These are phyloP conservation scores for Temnothorax nylanderi DNA, from an alignment of 1,140 invertebrate species.

Conservation along the genomic window DNA sequence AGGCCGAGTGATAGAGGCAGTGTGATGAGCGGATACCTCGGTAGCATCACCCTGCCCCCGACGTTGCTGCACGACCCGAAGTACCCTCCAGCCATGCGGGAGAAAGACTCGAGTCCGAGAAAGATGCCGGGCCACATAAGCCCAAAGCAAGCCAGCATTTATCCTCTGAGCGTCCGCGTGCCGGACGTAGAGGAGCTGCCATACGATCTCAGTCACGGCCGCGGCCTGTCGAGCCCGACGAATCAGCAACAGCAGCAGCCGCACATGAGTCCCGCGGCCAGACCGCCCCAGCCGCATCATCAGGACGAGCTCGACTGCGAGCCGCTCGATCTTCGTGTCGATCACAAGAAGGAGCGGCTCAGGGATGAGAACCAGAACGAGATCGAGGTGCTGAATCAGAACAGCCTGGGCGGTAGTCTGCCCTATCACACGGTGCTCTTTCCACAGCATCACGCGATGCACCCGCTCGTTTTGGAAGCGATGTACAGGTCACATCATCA, in stretches of 20 bases:
- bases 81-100: slow-evolving; percentile 88
- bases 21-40: slow-evolving; percentile 85
- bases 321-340: slow-evolving; percentile 93
- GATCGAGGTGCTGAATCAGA: slow-evolving; percentile 83
- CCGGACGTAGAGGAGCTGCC: slow-evolving; percentile 86
- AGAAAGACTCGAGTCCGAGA: slow-evolving; percentile 92
- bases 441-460: slow-evolving; percentile 87
- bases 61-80: slow-evolving; percentile 81
- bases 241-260: slow-evolving; percentile 78
- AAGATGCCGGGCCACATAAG: slow-evolving; percentile 90
- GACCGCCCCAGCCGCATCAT: slow-evolving; percentile 79
- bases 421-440: slow-evolving; percentile 86
- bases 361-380: slow-evolving; percentile 91
- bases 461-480: slow-evolving; percentile 90
- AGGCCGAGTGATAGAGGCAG: slow-evolving; percentile 76
- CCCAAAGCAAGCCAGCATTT: slow-evolving; percentile 90
- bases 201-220: slow-evolving; percentile 86
- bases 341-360: slow-evolving; percentile 90
- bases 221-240: slow-evolving; percentile 71
- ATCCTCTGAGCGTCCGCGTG: slow-evolving; percentile 88
- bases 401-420: slow-evolving; percentile 72
- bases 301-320: slow-evolving; percentile 84
- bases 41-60: slow-evolving; percentile 82
- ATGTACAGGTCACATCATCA: slow-evolving; percentile 89
- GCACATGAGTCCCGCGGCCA: slow-evolving; percentile 86